These are phyloP conservation scores for Leptestheria dahalacensis DNA, from an alignment of 1,140 invertebrate species.

Conservation along the genomic window DNA sequence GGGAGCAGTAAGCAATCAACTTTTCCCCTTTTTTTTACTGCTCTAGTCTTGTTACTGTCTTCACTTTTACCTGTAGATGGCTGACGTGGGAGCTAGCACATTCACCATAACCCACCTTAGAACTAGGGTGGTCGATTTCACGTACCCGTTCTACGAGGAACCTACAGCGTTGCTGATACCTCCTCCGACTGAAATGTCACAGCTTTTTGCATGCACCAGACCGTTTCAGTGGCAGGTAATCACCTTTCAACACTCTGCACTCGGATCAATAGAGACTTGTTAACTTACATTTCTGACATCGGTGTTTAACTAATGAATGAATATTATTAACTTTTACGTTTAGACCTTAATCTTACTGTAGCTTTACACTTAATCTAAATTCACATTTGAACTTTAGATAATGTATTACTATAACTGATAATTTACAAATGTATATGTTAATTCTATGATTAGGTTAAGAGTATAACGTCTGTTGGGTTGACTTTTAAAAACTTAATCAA, in stretches of 20 bases:
- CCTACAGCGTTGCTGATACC: slow-evolving; percentile 25
- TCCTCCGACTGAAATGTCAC: slow-evolving; percentile 20
- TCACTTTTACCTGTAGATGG: slow-evolving; percentile 20
- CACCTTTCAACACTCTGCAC: too few relatives aligned
- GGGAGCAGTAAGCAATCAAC: too few relatives aligned
- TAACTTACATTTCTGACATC: too few relatives aligned
- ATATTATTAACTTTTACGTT: neutral
- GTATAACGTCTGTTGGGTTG: too few relatives aligned
- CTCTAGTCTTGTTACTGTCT: neutral
- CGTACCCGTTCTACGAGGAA: slow-evolving; percentile 27
- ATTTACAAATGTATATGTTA: too few relatives aligned
- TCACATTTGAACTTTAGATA: too few relatives aligned
- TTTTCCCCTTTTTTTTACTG: neutral
- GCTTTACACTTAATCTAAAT: too few relatives aligned
- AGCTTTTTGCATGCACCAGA: slow-evolving; percentile 23
- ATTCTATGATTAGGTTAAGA: too few relatives aligned
- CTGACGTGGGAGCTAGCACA: slow-evolving; percentile 29
- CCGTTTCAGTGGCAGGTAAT: slow-evolving; percentile 23
- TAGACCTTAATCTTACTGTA: slow-evolving; percentile 13
- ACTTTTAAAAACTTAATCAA: too few relatives aligned
- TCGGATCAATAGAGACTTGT: too few relatives aligned
- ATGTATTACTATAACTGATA: too few relatives aligned
- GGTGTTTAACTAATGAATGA: neutral
- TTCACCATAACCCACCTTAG: slow-evolving; percentile 31
- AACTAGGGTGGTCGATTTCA: slow-evolving; percentile 30